These are phyloP conservation scores for Melikaiella ostensackeni DNA, from an alignment of 2,888 invertebrate genomes.

Conservation along the genomic window DNA sequence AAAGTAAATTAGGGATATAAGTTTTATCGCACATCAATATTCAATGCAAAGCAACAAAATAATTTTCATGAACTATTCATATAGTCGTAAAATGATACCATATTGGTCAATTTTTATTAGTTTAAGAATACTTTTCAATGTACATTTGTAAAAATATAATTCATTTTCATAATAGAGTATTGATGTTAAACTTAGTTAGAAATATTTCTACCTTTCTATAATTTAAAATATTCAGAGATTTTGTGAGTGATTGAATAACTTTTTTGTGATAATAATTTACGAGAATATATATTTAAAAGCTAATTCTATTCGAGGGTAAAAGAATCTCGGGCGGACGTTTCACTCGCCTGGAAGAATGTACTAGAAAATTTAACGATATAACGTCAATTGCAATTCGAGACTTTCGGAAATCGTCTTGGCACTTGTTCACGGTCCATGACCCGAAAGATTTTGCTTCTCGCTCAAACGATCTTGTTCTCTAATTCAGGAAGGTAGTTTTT, in stretches of 20 bases:
- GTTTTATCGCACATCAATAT: too few relatives aligned
- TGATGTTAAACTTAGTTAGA: neutral
- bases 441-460: conserved; percentile 21
- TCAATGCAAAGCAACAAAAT: too few relatives aligned
- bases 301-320: neutral
- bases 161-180: too few relatives aligned
- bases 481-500: conserved; percentile 34
- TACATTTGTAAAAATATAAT: too few relatives aligned
- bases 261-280: neutral
- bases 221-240: neutral
- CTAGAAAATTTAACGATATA: conserved; percentile 26
- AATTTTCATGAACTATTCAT: too few relatives aligned
- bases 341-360: conserved; percentile 19
- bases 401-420: conserved; percentile 36
- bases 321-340: conserved; percentile 3
- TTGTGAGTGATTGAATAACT: neutral
- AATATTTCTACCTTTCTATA: neutral
- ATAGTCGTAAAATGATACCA: too few relatives aligned
- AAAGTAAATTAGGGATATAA: too few relatives aligned
- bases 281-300: neutral
- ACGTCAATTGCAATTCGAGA: conserved; percentile 29
- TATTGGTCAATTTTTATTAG: too few relatives aligned
- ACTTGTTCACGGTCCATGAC: conserved; percentile 34
- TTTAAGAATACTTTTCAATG: too few relatives aligned
- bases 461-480: conserved; percentile 15